Percentiles rank a stretch among this genome's conserved stretches.
Evolutionary conservation across 2,888 invertebrate genomes (phyloP).

Genomic region (Callyntrura guangdongensis): DNA sequence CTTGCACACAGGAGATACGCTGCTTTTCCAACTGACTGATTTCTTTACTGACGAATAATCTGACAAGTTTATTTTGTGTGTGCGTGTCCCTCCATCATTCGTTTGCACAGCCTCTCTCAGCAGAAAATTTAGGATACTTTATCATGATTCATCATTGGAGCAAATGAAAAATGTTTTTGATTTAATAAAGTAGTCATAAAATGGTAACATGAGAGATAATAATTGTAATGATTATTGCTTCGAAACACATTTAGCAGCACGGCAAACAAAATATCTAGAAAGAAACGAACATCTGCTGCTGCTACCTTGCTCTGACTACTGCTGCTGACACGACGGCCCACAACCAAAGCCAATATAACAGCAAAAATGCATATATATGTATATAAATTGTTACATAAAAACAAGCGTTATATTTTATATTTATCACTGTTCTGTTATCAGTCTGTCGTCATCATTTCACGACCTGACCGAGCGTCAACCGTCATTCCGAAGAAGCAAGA

Average conservation of each 20-base stretch:
- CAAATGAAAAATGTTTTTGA: slow-evolving; percentile 58
- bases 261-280: slow-evolving; percentile 22
- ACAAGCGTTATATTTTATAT: not conserved
- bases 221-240: slow-evolving; percentile 62
- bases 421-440: not conserved
- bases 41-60: slow-evolving; percentile 16
- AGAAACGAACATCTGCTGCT: slow-evolving; percentile 47
- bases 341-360: not conserved
- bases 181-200: slow-evolving; percentile 57
- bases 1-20: slow-evolving; percentile 49
- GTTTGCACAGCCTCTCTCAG: not conserved
- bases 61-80: slow-evolving; percentile 20
- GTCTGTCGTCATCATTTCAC: slow-evolving; percentile 8
- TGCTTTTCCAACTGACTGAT: not conserved
- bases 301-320: slow-evolving; percentile 8
- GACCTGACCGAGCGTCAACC: slow-evolving; percentile 16
- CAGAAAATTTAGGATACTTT: not conserved
- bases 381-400: not conserved
- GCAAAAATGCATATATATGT: not conserved
- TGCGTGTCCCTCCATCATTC: not conserved
- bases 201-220: slow-evolving; percentile 62
- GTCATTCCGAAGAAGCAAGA: not conserved
- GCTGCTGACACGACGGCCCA: not conserved
- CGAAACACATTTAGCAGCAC: slow-evolving; percentile 44
- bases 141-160: not conserved